Percentiles rank a stretch among this genome's conserved stretches.
phyloP scores from a whole-genome alignment of 2,888 invertebrate species.

The Abrostola tripartita region DNA sequence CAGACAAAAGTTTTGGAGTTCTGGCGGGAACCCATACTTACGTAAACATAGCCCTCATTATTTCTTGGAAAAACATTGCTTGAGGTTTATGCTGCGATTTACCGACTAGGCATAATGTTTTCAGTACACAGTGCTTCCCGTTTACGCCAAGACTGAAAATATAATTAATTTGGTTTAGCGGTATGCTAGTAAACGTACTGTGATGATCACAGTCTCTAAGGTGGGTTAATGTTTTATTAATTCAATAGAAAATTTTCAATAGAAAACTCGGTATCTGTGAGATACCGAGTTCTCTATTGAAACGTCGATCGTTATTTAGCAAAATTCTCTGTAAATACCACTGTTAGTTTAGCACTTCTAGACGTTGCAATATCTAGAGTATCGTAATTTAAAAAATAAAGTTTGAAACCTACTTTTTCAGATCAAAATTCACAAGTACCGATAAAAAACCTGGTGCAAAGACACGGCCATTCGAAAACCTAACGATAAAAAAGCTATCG shows the following conservation, averaged over 20 bases:
- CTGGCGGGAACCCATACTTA: conserved; percentile 71
- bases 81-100: conserved; percentile 80
- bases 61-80: conserved; percentile 90
- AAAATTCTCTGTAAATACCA: too few relatives aligned
- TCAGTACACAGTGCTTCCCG: conserved; percentile 89
- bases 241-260: background rate
- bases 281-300: too few relatives aligned
- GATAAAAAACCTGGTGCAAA: background rate
- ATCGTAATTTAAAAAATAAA: too few relatives aligned
- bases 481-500: conserved; percentile 20
- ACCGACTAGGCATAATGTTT: conserved; percentile 90
- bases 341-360: too few relatives aligned
- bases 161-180: background rate
- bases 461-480: conserved; percentile 10
- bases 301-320: too few relatives aligned
- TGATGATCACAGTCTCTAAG: too few relatives aligned
- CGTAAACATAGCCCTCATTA: conserved; percentile 91
- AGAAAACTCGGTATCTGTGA: too few relatives aligned
- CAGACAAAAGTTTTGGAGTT: background rate
- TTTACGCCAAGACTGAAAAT: conserved; percentile 83
- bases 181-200: too few relatives aligned
- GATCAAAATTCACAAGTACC: background rate
- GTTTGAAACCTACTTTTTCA: background rate
- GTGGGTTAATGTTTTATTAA: background rate
- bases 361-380: too few relatives aligned